A percentile compares a stretch with the other conserved stretches of the same genome.
Evolutionary conservation across 2,797 vertebrate species (phyloP).

Genomic region (Sparus aurata): DNA sequence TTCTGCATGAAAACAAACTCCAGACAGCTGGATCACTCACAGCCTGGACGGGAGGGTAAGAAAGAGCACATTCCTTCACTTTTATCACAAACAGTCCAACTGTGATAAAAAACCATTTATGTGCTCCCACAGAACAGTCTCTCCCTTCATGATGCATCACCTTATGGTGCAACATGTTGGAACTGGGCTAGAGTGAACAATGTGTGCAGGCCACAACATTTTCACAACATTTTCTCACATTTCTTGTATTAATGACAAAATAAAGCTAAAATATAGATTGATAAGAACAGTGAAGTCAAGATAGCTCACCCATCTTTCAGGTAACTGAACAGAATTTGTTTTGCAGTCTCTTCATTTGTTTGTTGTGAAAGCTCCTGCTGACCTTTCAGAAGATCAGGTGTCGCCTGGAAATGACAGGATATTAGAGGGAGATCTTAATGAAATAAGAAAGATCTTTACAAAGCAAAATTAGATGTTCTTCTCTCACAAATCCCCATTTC

Average conservation of each 20-base stretch:
- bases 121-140: constrained; percentile 44
- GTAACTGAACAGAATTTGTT: constrained; percentile 98
- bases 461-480: not conserved
- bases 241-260: constrained; percentile 13
- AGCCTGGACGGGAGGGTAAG: constrained; percentile 57
- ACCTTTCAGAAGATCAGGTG: constrained; percentile 97
- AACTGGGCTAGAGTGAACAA: constrained; percentile 19
- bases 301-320: constrained; percentile 94
- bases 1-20: constrained; percentile 59
- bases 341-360: constrained; percentile 97
- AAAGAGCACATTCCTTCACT: constrained; percentile 72
- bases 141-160: constrained; percentile 28
- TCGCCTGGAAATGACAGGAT: constrained; percentile 84
- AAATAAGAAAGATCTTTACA: constrained; percentile 13
- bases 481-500: constrained; percentile 5
- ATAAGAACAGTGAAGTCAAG: not conserved
- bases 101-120: constrained; percentile 65
- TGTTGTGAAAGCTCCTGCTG: constrained; percentile 95
- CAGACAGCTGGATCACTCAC: constrained; percentile 66
- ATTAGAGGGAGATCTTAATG: constrained; percentile 30
- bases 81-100: constrained; percentile 74
- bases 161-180: constrained; percentile 22
- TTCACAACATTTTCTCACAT: constrained; percentile 6
- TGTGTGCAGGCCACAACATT: not conserved
- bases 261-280: not conserved